Evolutionary conservation across 2,888 invertebrate species (phyloP).

Genomic region (Caenorhabditis sp.): DNA sequence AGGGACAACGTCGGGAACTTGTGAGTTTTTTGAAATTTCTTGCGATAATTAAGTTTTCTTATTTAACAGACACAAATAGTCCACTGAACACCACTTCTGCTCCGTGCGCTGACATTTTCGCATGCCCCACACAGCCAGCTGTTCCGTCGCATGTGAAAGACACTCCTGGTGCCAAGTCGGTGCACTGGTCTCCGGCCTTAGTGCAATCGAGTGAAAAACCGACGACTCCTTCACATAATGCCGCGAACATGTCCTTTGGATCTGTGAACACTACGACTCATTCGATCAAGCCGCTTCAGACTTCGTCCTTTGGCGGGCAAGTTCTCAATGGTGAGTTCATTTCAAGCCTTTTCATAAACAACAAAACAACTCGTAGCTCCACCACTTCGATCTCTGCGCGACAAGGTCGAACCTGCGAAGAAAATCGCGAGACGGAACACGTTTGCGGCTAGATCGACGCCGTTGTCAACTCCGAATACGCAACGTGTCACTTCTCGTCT

Average conservation of each 20-base stretch:
- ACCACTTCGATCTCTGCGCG: slow-evolving; percentile 59
- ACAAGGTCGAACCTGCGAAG: slow-evolving; percentile 61
- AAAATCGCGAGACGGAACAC: slow-evolving; percentile 58
- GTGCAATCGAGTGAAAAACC: slow-evolving; percentile 45
- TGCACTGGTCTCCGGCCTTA: slow-evolving; percentile 71
- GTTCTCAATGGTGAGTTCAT: slow-evolving; percentile 34
- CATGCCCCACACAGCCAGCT: slow-evolving; percentile 54
- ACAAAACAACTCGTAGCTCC: slow-evolving; percentile 32
- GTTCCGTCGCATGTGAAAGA: slow-evolving; percentile 70
- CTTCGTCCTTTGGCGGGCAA: slow-evolving; percentile 48
- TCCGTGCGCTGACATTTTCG: slow-evolving; percentile 73
- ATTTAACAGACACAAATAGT: slow-evolving; percentile 55
- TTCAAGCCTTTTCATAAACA: background rate
- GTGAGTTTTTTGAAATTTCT: slow-evolving; percentile 25
- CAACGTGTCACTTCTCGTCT: slow-evolving; percentile 26
- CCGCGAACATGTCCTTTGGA: slow-evolving; percentile 29
- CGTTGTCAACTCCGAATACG: slow-evolving; percentile 20
- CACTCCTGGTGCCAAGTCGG: slow-evolving; percentile 53
- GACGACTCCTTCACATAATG: background rate
- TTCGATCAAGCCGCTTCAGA: slow-evolving; percentile 20
- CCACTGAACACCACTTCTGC: slow-evolving; percentile 56
- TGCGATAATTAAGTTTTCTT: background rate
- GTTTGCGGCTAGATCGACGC: slow-evolving; percentile 55
- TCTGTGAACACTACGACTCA: slow-evolving; percentile 6
- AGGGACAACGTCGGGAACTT: slow-evolving; percentile 11